Evolutionary conservation across 2,797 vertebrate genomes (phyloP), one percentile per base, ranked within the genome.

Genomic region (Mallotus villosus): DNA sequence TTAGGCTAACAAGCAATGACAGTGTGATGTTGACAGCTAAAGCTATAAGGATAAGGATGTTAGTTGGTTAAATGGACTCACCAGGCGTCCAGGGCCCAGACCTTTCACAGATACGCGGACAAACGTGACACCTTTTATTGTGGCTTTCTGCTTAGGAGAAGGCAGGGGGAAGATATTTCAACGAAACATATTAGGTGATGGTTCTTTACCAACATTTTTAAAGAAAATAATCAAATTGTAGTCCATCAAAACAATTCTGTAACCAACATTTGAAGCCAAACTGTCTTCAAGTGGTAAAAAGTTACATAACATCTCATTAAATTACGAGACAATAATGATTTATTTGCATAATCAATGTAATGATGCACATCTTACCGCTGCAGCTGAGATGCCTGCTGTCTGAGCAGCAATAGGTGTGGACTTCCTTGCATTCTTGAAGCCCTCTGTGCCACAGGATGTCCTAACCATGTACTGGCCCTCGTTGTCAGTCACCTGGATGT

Each of bases 361-460:
- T 51, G n/a, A 32, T 22, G n/a, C 37, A 14, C 11, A 46, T 58
- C 94, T 92, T 79, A 99, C 97, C 9, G 27, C 63, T 0, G 95
- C 97, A 0, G 96, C 95, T 0, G 97, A 90, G 1, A 97, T 92
- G 75, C 93, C 97, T 0, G 97, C 92, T 0, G 95, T 94, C 90
- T 99, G 97, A 0, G 97, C 95, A 0, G 97, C 97, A 0, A 98
- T 81, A 25, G 95, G 90, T 0, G 95, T 97, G 17, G 92, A 93
- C 85, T 96, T 99, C 93, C 93, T 99, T 75, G 91, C 81, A 0
- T 98, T 98, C 79, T 91, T 95, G 82, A 99, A 99, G 5, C 97
- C 97, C 65, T 98, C 97, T 0, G 93, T 94, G 77, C 97, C 97
- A 0, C 97, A 98, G 62, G 96, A 97, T 0, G 94, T 88, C 5